Base-by-base conservation (phyloP, 2,888 invertebrate species). In the Tanytarsus gracilentus region DNA sequence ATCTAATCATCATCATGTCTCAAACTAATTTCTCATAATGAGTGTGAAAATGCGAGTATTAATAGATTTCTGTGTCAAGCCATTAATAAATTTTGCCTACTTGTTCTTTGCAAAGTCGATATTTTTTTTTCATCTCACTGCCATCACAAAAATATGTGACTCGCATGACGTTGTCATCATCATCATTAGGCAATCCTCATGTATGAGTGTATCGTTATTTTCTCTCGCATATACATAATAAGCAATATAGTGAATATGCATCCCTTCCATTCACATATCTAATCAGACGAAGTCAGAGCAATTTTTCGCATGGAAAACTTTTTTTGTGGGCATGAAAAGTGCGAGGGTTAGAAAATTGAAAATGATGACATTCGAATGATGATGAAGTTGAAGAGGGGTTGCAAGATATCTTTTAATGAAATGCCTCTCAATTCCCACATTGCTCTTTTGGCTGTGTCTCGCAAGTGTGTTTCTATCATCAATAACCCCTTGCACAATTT, bases 331-430 rank as follows among this genome's bases (percentile, higher is more conserved):
- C 44, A 44, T n/a, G n/a, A 48, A 21, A 16, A 21, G 26, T 18
- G 21, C 27, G 53, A 53, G 53, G 40, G 55, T 33, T 27, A 25
- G 16, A 56, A 56, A 40, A 56, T 56, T 56, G 55, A 56, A 56
- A 56, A 40, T 56, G 55, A 56, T 56, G 40, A 56, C 36, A 40
- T 33, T 33, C 53, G 9, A 53, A 27, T 33, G 55, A 33, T 39
- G 39, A 11, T 5, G 48, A 21, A 21, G 25, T 23, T 18, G 9
- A 18, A 11, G 23, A 44, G 44, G 44, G 44, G 21, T 44, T 18
- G 16, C 44, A 53, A 56, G 40, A n/a, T n/a, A 53, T 53, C 53
- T 23, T 40, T 40, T 56, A 18, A 56, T 56, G 39, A 39, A 14
- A 39, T 8, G 9, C n/a, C 21, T 29, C 51, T 16, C 30, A 51